These are phyloP conservation scores for Oplegnathus fasciatus DNA, from an alignment of 2,113 vertebrate genomes.

Conservation along the genomic window DNA sequence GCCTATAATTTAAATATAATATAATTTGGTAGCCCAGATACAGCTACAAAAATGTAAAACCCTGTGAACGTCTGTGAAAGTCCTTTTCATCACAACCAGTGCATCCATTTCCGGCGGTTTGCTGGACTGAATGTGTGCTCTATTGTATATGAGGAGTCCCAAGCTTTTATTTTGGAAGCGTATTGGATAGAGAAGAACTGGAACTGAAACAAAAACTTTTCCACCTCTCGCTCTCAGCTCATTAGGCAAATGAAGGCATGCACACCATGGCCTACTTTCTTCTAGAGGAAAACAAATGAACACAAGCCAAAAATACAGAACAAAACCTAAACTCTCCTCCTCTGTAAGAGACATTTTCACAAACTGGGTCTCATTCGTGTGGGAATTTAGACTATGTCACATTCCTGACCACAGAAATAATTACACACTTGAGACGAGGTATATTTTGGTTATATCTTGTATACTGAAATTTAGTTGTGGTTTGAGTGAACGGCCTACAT, in stretches of 20 bases:
- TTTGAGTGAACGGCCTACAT: neutral
- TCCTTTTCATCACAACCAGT: neutral
- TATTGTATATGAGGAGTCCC: neutral
- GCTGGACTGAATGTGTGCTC: too few relatives aligned
- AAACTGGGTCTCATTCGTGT: constrained; percentile 1
- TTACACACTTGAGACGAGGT: neutral
- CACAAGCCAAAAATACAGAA: constrained; percentile 16
- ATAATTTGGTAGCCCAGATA: neutral
- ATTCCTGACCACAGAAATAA: neutral
- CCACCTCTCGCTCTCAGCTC: neutral
- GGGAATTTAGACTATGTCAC: neutral
- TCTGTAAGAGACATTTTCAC: neutral
- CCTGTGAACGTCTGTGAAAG: neutral
- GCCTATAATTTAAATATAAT: neutral
- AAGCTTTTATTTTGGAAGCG: constrained; percentile 12
- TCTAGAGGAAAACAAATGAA: constrained; percentile 6
- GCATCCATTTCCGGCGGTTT: neutral
- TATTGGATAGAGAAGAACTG: neutral
- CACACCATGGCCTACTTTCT: constrained; percentile 21
- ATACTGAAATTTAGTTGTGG: neutral
- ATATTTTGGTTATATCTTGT: neutral
- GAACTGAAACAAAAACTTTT: constrained; percentile 4
- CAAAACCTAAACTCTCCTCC: neutral
- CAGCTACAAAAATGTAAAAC: neutral
- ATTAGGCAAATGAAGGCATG: constrained; percentile 21